phyloP scores from a whole-genome alignment of 2,113 vertebrate species.

The Stigmatopora nigra region DNA sequence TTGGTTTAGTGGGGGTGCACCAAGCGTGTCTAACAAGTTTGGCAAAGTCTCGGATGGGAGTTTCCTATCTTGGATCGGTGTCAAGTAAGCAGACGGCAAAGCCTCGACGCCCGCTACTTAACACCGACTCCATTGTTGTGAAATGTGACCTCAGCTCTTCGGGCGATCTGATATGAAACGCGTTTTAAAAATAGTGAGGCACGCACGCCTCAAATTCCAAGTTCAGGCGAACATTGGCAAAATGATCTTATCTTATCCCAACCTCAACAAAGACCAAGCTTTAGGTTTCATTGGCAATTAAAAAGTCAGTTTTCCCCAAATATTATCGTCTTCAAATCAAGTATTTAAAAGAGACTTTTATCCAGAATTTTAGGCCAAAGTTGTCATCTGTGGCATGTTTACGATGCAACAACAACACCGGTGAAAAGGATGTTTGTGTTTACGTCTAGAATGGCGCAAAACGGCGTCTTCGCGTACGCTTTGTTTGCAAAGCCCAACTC shows the following conservation, averaged over 20 bases:
- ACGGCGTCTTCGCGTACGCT: slow-evolving; percentile 43
- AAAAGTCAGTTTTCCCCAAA: not conserved
- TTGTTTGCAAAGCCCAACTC: slow-evolving; percentile 47
- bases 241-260: not conserved
- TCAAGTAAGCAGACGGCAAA: slow-evolving; percentile 14
- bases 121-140: slow-evolving; percentile 24
- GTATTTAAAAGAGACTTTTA: not conserved
- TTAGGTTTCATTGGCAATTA: not conserved
- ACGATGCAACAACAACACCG: slow-evolving; percentile 36
- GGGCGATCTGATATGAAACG: not conserved
- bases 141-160: slow-evolving; percentile 17
- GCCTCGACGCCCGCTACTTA: slow-evolving; percentile 12
- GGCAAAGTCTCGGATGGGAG: not conserved
- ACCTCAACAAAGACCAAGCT: too few species aligned
- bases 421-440: slow-evolving; percentile 53
- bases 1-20: too few species aligned
- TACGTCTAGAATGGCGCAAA: slow-evolving; percentile 46
- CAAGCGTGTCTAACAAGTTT: not conserved
- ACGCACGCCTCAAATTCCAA: not conserved
- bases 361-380: not conserved
- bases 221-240: not conserved
- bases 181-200: not conserved
- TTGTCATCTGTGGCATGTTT: slow-evolving; percentile 16
- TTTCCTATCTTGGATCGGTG: not conserved
- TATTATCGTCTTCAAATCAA: not conserved